Percentiles rank a stretch among this genome's conserved stretches.
phyloP scores from a whole-genome alignment of 2,113 vertebrate species.

The Ploceus nigricollis region DNA sequence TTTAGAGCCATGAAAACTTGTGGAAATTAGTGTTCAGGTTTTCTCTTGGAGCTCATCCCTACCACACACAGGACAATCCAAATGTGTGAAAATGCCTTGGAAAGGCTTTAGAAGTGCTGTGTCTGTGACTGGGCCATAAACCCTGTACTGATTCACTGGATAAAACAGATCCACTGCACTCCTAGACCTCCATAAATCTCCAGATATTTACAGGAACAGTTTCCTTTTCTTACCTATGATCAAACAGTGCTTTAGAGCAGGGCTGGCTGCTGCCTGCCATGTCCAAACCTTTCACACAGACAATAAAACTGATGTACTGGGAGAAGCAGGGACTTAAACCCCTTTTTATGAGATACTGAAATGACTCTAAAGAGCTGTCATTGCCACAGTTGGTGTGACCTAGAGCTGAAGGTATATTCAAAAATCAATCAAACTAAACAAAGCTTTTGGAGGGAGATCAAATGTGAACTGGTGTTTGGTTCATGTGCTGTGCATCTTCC shows the following conservation, averaged over 20 bases:
- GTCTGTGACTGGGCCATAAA: background rate
- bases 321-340: background rate
- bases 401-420: background rate
- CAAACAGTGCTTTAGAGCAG: background rate
- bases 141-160: background rate
- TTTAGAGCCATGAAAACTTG: background rate
- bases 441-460: background rate
- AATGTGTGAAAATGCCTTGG: background rate
- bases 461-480: background rate
- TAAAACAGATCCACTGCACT: background rate
- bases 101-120: background rate
- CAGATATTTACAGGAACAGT: background rate
- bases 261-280: background rate
- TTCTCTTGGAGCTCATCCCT: background rate
- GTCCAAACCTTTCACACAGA: background rate
- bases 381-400: background rate
- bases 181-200: background rate
- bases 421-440: background rate
- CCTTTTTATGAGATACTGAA: background rate
- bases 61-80: background rate
- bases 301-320: background rate
- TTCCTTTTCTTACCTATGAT: background rate
- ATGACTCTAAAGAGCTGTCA: background rate
- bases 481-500: background rate
- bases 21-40: background rate